These are phyloP conservation scores for Acronicta psi DNA, from an alignment of 2,888 invertebrate species.

Conservation along the genomic window DNA sequence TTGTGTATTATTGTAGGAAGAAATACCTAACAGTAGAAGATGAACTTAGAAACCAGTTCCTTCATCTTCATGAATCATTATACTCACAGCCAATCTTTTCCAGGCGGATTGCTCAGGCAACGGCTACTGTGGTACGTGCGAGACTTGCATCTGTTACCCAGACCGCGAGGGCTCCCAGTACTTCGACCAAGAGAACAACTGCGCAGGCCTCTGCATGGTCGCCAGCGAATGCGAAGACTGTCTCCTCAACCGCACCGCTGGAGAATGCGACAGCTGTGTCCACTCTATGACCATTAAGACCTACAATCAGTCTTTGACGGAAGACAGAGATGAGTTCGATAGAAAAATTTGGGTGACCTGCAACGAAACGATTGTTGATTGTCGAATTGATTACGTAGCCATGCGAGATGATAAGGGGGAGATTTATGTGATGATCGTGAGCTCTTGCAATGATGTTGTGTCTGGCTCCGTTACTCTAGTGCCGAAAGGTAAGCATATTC, in stretches of 20 bases:
- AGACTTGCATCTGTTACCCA: conserved; percentile 72
- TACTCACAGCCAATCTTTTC: conserved; percentile 15
- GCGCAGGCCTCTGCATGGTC: conserved; percentile 74
- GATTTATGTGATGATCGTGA: conserved; percentile 68
- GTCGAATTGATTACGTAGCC: conserved; percentile 66
- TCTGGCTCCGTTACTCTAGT: conserved; percentile 27
- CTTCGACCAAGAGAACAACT: conserved; percentile 70
- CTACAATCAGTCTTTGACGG: conserved; percentile 59
- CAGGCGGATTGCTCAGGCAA: conserved; percentile 73
- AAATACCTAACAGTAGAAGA: no score
- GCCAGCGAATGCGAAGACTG: conserved; percentile 70
- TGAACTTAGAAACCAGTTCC: no score
- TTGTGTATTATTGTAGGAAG: no score
- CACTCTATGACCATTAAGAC: conserved; percentile 32
- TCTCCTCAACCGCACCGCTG: conserved; percentile 57
- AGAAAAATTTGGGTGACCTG: conserved; percentile 75
- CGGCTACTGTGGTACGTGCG: conserved; percentile 73
- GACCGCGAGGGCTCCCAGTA: conserved; percentile 75
- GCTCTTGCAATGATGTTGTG: conserved; percentile 58
- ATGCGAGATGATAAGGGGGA: conserved; percentile 60
- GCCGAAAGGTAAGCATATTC: conserved; percentile 63
- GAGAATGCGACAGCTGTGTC: conserved; percentile 53
- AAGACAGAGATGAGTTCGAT: conserved; percentile 55
- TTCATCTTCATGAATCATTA: neutral
- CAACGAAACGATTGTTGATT: conserved; percentile 59